Conservation (phyloP, 2,113 vertebrate genomes). For the Protomyctophum bolini region DNA sequence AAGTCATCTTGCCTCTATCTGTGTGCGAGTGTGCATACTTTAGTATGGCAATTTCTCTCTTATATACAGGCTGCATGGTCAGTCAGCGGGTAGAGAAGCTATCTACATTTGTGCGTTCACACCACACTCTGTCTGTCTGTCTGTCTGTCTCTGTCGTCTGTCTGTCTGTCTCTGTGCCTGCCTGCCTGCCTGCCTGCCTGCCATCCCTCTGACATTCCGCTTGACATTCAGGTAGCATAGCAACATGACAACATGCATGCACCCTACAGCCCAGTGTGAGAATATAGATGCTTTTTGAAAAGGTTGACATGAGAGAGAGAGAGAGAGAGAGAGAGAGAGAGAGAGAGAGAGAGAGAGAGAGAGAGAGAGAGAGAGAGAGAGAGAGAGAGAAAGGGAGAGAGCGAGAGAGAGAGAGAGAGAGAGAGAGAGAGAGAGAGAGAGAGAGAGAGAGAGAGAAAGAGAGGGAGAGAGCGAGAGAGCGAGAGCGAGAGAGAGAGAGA, state of each 20-base stretch:
- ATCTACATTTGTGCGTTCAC: slow-evolving; percentile 59
- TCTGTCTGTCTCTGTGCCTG: too few species aligned
- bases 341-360: background rate
- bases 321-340: slow-evolving; percentile 9
- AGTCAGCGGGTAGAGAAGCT: slow-evolving; percentile 39
- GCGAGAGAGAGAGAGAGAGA: slow-evolving; percentile 9
- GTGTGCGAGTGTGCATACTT: too few species aligned
- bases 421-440: slow-evolving; percentile 37
- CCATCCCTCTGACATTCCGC: slow-evolving; percentile 73
- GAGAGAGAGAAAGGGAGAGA: background rate
- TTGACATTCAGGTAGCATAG: slow-evolving; percentile 83
- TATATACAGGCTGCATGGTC: background rate
- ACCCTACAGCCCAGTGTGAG: slow-evolving; percentile 71
- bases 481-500: background rate
- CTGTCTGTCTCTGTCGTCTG: too few species aligned
- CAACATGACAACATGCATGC: slow-evolving; percentile 77
- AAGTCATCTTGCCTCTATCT: too few species aligned
- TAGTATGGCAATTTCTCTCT: background rate
- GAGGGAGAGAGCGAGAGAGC: too few species aligned
- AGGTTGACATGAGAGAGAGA: slow-evolving; percentile 75
- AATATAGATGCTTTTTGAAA: slow-evolving; percentile 79
- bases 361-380: background rate
- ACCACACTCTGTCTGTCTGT: slow-evolving; percentile 6
- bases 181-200: background rate
- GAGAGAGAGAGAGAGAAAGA: slow-evolving; percentile 28